Evolutionary conservation across 2,888 invertebrate species (phyloP).

Genomic region (Pilophorus perplexus): DNA sequence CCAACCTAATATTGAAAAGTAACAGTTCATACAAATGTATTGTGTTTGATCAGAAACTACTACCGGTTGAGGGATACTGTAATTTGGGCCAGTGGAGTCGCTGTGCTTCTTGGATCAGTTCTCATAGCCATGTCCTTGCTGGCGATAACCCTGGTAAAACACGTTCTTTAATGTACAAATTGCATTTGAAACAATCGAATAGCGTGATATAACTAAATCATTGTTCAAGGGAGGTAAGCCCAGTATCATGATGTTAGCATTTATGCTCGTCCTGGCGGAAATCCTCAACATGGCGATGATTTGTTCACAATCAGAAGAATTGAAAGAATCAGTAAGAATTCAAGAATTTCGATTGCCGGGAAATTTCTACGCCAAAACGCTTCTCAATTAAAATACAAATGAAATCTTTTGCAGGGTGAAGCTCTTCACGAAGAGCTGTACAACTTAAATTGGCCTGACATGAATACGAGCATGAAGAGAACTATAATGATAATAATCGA

Average conservation of each 20-base stretch:
- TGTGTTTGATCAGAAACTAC: conserved; percentile 4
- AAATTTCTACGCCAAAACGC: not conserved
- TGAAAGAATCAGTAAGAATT: not conserved
- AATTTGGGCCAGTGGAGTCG: not conserved
- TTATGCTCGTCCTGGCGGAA: not conserved
- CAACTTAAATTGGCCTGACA: not conserved
- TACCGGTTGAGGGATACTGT: not conserved
- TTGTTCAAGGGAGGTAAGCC: not conserved
- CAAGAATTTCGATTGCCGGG: no score
- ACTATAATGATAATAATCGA: not conserved
- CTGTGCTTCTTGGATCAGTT: not conserved
- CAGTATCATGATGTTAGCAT: not conserved
- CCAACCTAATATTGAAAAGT: no score
- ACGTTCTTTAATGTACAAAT: no score
- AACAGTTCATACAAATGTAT: not conserved
- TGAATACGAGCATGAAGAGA: not conserved
- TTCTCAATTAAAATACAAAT: not conserved
- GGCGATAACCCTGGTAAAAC: not conserved
- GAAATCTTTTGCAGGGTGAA: not conserved
- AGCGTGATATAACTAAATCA: not conserved
- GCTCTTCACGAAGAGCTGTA: conserved; percentile 11
- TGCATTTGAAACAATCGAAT: no score
- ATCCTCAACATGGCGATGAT: not conserved
- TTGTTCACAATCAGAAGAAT: not conserved
- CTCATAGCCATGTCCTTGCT: conserved; percentile 4